phyloP scores from a whole-genome alignment of 1,140 invertebrate species.

The Pristionchus pacificus region DNA sequence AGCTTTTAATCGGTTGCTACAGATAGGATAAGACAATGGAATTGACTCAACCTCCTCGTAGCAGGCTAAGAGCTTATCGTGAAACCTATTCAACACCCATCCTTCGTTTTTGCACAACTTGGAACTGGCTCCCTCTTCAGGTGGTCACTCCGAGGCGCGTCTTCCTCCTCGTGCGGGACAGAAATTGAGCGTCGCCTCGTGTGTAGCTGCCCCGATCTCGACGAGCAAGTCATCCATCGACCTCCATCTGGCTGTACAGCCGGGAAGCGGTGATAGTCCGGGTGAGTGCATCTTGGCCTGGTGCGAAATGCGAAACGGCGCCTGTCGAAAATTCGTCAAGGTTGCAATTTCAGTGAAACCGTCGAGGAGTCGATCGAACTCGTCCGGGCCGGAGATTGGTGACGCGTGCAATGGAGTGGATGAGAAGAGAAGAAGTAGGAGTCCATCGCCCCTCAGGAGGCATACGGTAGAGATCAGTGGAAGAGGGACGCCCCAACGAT shows the following conservation, averaged over 20 bases:
- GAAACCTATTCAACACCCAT: too few species aligned
- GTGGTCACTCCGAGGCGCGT: neutral
- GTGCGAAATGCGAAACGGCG: too few species aligned
- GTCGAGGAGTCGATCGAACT: neutral
- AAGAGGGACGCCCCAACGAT: neutral
- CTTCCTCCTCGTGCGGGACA: neutral
- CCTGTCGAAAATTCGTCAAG: too few species aligned
- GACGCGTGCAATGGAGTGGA: neutral
- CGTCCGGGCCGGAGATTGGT: neutral
- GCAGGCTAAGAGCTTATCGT: too few species aligned
- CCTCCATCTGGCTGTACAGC: neutral
- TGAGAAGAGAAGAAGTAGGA: neutral
- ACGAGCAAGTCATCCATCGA: neutral
- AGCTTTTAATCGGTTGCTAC: too few species aligned
- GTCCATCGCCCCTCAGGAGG: neutral
- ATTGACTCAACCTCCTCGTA: too few species aligned
- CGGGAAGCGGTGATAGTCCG: neutral
- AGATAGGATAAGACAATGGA: too few species aligned
- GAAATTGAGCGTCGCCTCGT: neutral
- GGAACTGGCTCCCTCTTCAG: neutral
- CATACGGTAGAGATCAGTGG: neutral
- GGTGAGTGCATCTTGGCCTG: neutral
- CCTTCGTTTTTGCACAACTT: too few species aligned
- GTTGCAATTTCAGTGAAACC: too few species aligned
- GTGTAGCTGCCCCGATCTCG: neutral